Base-by-base conservation (phyloP, 2,888 invertebrate genomes). In the Xanthostigma xanthostigma region DNA sequence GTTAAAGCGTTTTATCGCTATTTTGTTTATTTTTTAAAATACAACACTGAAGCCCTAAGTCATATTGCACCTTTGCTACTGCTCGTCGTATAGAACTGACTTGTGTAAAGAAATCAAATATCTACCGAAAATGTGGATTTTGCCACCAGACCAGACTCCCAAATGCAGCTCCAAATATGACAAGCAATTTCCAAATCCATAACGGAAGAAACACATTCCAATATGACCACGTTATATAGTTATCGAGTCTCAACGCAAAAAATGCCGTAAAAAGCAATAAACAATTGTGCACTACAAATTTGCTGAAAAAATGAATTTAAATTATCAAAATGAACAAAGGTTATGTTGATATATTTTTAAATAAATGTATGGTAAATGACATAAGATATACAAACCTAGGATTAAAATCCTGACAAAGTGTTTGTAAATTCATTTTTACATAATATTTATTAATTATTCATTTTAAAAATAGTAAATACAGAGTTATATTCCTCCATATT, bases 61-160 rank as follows among this genome's bases (percentile, higher is more conserved):
- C 27, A 6, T 27, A 5, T 27, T 27, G 27, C 27, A 6, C 27
- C 27, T 27, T 6, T 27, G 27, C 27, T 27, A 27, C 6, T 27
- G 27, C 27, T 27, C 6, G 27, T 6, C 27, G 6, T 6, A 27
- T 6, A 6, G 6, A 27, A 27, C 27, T 27, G 27, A 6, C 6
- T 27, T 27, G 27, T 27, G 27, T 27, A 27, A 13, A 43, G 17
- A 43, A 3, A 14, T 3, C 6, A 36, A 10, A 41, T 12, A 33
- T 17, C 43, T 65, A 88, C 91, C 90, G 83, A 67, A 92, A 92
- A 62, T 94, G 94, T 44, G 97, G 96, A 71, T 92, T 88, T 59
- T 87, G 79, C 82, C 92, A 92, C 94, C 96, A 97, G 13, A 95
- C 86, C 62, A 89, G 86, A 57, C 91, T 90, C 45, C 97, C 97